Percentiles rank a stretch among this genome's conserved stretches.
phyloP scores from a whole-genome alignment of 2,888 invertebrate species.

The Cryptocephalus moraei region DNA sequence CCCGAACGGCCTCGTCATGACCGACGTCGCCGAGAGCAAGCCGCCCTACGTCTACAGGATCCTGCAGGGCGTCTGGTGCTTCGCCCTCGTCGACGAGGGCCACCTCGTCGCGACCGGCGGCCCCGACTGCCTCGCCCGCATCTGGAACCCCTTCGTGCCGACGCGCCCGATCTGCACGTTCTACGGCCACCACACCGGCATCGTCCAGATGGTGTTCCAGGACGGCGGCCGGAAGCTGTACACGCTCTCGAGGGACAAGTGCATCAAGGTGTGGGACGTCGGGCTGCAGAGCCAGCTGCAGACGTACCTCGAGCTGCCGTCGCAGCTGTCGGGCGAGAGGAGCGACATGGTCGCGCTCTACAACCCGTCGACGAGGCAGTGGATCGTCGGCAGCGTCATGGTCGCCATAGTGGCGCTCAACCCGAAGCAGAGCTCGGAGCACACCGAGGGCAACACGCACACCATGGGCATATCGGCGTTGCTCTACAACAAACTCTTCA shows the following conservation, averaged over 20 bases:
- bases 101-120: constrained; percentile 58
- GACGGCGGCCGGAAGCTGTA: constrained; percentile 54
- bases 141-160: constrained; percentile 76
- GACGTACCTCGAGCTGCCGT: constrained; percentile 56
- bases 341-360: constrained; percentile 44
- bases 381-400: constrained; percentile 54
- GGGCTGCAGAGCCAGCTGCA: constrained; percentile 55
- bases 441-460: constrained; percentile 56
- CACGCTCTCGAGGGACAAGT: constrained; percentile 61
- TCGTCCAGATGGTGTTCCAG: constrained; percentile 58
- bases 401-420: constrained; percentile 56
- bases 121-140: constrained; percentile 56
- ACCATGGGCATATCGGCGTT: constrained; percentile 58
- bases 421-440: constrained; percentile 53
- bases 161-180: constrained; percentile 52
- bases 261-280: constrained; percentile 70
- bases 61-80: constrained; percentile 47
- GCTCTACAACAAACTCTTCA: constrained; percentile 65
- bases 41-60: constrained; percentile 40
- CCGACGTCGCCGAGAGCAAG: constrained; percentile 35
- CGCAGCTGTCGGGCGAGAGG: constrained; percentile 48
- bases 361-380: constrained; percentile 53
- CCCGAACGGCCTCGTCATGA: constrained; percentile 47
- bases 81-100: constrained; percentile 47
- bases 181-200: constrained; percentile 59